Base-by-base conservation (phyloP, 64 coral and sea anemone genomes). In the Orbicella faveolata region DNA sequence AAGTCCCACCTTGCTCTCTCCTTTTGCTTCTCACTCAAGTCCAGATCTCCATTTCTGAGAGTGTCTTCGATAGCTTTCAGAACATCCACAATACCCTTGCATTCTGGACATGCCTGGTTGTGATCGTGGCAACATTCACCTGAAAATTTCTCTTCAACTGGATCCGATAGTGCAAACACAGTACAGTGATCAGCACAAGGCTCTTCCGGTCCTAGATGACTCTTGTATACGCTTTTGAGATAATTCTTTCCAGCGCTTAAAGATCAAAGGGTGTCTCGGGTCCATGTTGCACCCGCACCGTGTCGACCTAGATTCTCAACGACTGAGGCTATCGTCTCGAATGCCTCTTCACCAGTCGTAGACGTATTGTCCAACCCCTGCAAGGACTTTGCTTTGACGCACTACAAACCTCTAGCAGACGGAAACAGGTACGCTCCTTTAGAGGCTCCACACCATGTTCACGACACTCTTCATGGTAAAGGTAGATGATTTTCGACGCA, bases 111-210 rank as follows among this genome's bases (percentile, higher is more conserved):
- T 25, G 61, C 17, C 84, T 14, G 30, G 44, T 84, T 84, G 89
- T 83, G 89, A n/a, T 20, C 61, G 79, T 92, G 84, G 52, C 53
- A 30, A 41, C 83, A 87, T 53, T 55, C 17, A 72, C 57, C 13
- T 52, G 76, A 88, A 79, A 93, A 83, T 66, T 88, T 20, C 52
- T 81, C 64, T 83, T 83, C 9, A 9, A n/a, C 30, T 54, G 61
- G 62, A 79, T 87, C 74, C 76, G 61, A 87, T 65, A 88, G 83
- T 61, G 85, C 92, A 67, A 88, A 93, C 34, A 88, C 70, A 57
- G 77, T 93, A 30, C 78, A 94, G 36, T 94, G 92, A 89, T 93
- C 86, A 21, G 72, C 67, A 78, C 92, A 93, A 11, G 34, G 86
- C 25, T 93, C 92, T 5, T 89, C 78, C 41, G 87, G 92, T 37